phyloP scores from a whole-genome alignment of 1,140 invertebrate genomes.

The Aricia agestis region DNA sequence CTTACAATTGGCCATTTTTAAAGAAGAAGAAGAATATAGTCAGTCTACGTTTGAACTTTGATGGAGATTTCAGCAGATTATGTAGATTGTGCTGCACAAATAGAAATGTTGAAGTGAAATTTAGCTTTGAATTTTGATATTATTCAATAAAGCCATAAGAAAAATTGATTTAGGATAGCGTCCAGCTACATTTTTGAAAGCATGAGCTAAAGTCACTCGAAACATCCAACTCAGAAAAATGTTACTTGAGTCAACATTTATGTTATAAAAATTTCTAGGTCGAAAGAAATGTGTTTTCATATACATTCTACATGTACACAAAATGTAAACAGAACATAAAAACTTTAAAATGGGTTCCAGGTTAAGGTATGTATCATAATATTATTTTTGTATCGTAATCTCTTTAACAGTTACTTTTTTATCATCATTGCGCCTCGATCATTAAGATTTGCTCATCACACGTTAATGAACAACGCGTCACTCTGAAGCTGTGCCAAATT shows the following conservation, averaged over 20 bases:
- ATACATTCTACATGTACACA: slow-evolving; percentile 27
- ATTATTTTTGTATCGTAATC: slow-evolving; percentile 21
- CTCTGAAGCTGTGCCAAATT: neutral
- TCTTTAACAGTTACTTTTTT: slow-evolving; percentile 2
- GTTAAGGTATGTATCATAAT: slow-evolving; percentile 51
- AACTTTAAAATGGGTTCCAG: slow-evolving; percentile 68
- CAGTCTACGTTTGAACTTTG: too few relatives aligned
- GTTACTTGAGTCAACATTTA: slow-evolving; percentile 39
- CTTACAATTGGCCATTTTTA: too few relatives aligned
- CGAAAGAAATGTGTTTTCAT: slow-evolving; percentile 25
- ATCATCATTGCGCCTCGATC: slow-evolving; percentile 12
- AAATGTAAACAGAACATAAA: slow-evolving; percentile 56
- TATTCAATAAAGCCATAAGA: neutral
- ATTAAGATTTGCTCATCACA: slow-evolving; percentile 25
- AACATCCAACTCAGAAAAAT: neutral
- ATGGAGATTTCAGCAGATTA: neutral
- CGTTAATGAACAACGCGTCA: neutral
- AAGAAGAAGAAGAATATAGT: too few relatives aligned
- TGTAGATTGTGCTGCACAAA: neutral
- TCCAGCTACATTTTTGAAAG: neutral
- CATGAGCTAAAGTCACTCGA: neutral
- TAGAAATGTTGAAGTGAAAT: slow-evolving; percentile 2
- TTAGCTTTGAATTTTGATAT: neutral
- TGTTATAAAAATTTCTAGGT: slow-evolving; percentile 40
- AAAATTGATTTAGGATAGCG: neutral